Evolutionary conservation across 64 coral and sea anemone species (phyloP).

Genomic region (Montipora sp.): DNA sequence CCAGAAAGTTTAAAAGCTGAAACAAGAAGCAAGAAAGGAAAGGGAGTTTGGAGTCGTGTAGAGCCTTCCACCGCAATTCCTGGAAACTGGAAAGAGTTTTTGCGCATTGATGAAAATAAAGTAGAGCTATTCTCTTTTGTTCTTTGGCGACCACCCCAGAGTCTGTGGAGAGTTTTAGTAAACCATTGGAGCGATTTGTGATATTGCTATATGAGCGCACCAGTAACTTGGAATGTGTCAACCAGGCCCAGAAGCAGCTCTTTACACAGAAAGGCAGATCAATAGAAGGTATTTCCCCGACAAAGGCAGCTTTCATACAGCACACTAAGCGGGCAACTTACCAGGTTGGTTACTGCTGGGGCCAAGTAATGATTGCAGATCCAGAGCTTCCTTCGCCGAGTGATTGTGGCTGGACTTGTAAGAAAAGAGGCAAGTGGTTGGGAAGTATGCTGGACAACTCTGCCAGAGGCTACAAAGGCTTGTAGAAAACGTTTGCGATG

Average conservation of each 20-base stretch:
- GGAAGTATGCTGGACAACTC: too few relatives aligned
- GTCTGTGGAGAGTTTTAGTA: constrained; percentile 23
- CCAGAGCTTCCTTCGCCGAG: constrained; percentile 7
- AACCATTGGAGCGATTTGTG: constrained; percentile 17
- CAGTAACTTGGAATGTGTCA: neutral
- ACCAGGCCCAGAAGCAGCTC: constrained; percentile 46
- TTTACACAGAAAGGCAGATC: constrained; percentile 60
- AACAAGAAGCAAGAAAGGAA: constrained; percentile 1
- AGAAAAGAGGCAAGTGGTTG: too few relatives aligned
- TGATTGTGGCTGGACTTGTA: constrained; percentile 10
- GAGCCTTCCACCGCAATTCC: neutral
- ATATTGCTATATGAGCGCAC: constrained; percentile 52
- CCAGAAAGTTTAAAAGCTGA: constrained; percentile 19
- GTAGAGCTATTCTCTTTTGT: constrained; percentile 8
- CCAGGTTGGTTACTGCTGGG: constrained; percentile 62
- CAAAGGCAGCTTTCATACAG: constrained; percentile 59
- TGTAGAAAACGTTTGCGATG: too few relatives aligned
- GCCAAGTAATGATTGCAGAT: constrained; percentile 25
- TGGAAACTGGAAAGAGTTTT: constrained; percentile 48
- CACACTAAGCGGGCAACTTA: constrained; percentile 36
- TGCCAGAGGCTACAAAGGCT: too few relatives aligned
- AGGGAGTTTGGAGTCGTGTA: constrained; percentile 11
- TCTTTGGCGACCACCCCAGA: neutral
- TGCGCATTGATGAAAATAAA: constrained; percentile 13
- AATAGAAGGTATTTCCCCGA: constrained; percentile 29